Base-by-base conservation (phyloP, 2,113 vertebrate species). In the Corythoichthys intestinalis region DNA sequence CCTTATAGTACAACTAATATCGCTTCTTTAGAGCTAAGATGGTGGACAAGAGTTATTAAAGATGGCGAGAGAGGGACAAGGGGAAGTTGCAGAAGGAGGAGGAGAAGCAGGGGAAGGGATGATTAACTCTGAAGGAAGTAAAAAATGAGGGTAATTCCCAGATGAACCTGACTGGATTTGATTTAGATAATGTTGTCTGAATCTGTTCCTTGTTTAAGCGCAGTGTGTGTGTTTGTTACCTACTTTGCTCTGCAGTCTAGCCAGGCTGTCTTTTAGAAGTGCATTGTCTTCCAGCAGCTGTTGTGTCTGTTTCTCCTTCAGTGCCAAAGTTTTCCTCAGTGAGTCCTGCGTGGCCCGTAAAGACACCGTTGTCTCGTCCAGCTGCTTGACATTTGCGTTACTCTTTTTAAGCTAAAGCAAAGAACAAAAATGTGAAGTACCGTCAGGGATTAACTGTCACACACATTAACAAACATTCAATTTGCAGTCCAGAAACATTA, bases 21-120 rank as follows among this genome's bases (percentile, higher is more conserved):
- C 83, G 78, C 82, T 87, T 89, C 82, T 61, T 88, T 11, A 79
- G 86, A 82, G 80, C 79, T 63, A 83, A 83, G 82, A 84, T 81
- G 85, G 84, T 81, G 80, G 82, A 81, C 62, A 83, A 83, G 78
- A 80, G 86, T 85, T 90, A 91, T 88, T 90, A 88, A 90, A 89
- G 85, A 90, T 90, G 86, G 86, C 77, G 80, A 86, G 84, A 88
- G 79, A 77, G 76, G 66, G 66, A 80, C 78, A 74, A 74, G 71
- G 76, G 71, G 77, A 76, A 80, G 38, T 9, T 4, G 39, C 77
- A 72, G 75, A 77, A 11, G n/a, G 73, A 59, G 77, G 78, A 68
- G 81, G 73, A 74, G 86, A 79, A 71, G 83, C 67, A 67, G 78
- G 81, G 75, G 75, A 84, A 83, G 54, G 74, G 75, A 86, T 88